Conservation (phyloP, 2,113 vertebrate genomes). For the Hippocampus abdominalis region DNA sequence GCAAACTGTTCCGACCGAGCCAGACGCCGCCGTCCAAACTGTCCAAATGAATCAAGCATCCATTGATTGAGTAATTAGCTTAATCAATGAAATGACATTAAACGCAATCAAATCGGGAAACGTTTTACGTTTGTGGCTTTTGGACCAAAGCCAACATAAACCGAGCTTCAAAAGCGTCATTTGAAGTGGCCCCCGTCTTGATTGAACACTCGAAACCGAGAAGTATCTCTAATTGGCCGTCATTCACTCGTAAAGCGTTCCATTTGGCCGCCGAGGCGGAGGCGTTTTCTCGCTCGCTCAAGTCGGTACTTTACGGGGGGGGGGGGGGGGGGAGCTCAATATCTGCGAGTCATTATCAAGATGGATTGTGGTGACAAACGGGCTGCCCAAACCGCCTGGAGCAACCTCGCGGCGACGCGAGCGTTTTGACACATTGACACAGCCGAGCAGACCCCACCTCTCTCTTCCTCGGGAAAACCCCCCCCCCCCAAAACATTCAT, state of each 20-base stretch:
- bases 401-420: conserved; percentile 60
- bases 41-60: not conserved
- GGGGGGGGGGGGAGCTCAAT: conserved; percentile 51
- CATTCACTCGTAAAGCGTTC: conserved; percentile 38
- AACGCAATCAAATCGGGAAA: not conserved
- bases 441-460: conserved; percentile 33
- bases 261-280: conserved; percentile 28
- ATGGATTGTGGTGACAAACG: conserved; percentile 67
- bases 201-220: conserved; percentile 21
- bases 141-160: conserved; percentile 16
- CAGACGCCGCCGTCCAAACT: not conserved
- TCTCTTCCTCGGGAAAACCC: not conserved
- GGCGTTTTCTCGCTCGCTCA: conserved; percentile 35
- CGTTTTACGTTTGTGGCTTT: not conserved
- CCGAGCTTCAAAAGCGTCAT: conserved; percentile 14
- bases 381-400: conserved; percentile 54
- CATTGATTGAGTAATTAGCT: not conserved
- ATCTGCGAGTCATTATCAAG: conserved; percentile 68
- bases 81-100: conserved; percentile 3
- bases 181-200: conserved; percentile 22
- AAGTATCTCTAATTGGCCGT: conserved; percentile 50
- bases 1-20: not conserved
- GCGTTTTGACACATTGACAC: conserved; percentile 58
- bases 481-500: not conserved
- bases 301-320: conserved; percentile 42